These are phyloP conservation scores for Batillaria attramentaria DNA, from an alignment of 1,140 invertebrate genomes.

Conservation along the genomic window DNA sequence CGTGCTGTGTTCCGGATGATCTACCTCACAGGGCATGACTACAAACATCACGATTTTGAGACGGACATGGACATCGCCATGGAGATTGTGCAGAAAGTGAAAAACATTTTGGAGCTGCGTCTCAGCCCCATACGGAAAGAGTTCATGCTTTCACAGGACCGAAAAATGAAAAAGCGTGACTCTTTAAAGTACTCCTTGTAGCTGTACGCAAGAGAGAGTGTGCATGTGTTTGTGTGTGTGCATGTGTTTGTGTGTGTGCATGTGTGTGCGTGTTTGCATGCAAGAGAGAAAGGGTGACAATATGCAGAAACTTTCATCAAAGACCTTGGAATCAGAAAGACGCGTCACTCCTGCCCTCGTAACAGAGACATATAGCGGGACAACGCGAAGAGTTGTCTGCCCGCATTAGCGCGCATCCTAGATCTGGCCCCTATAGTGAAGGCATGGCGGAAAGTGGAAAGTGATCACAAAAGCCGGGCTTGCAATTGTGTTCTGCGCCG, in stretches of 20 bases:
- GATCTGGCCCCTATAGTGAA: no score
- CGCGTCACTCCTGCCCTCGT: no score
- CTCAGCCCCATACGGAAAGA: conserved; percentile 85
- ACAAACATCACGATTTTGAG: conserved; percentile 91
- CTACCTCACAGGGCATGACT: conserved; percentile 75
- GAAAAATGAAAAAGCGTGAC: conserved; percentile 56
- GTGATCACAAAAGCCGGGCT: no score
- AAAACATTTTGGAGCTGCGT: conserved; percentile 87
- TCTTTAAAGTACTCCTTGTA: conserved; percentile 43
- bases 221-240: conserved; percentile 1
- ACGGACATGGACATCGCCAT: conserved; percentile 81
- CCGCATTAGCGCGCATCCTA: no score
- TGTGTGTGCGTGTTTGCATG: neutral
- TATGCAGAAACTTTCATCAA: no score
- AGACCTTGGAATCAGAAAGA: no score
- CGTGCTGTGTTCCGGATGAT: conserved; percentile 68
- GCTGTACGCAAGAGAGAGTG: neutral
- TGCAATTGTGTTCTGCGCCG: no score
- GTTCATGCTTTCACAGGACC: conserved; percentile 74
- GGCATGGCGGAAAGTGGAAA: no score
- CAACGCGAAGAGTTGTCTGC: neutral
- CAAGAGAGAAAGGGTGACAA: neutral
- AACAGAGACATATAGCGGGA: no score
- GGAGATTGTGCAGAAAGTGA: conserved; percentile 90
- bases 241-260: neutral